Conservation (phyloP, 2,113 vertebrate species). For the Sylvicapra grimmia region DNA sequence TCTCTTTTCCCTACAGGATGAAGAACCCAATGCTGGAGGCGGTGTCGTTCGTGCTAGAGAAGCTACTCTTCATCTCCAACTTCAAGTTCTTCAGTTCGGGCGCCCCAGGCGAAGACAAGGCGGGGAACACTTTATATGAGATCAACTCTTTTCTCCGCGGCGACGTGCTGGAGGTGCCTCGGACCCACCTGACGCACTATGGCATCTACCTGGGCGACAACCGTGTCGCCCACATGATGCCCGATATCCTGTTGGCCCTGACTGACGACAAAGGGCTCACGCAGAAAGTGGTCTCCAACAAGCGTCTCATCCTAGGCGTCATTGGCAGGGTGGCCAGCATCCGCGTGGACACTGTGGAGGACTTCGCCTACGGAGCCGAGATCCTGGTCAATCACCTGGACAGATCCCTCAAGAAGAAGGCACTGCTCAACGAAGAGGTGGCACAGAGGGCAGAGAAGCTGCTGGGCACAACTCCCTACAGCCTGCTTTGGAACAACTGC, state of each 20-base stretch:
- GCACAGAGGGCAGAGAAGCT: conserved; percentile 86
- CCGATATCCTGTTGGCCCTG: conserved; percentile 89
- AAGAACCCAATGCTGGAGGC: conserved; percentile 83
- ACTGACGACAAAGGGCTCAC: conserved; percentile 79
- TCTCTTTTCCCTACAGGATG: conserved; percentile 55
- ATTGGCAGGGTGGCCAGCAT: conserved; percentile 85
- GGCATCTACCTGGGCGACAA: conserved; percentile 94
- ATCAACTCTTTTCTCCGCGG: conserved; percentile 82
- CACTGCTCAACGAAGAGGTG: conserved; percentile 83
- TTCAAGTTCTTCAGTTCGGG: conserved; percentile 76
- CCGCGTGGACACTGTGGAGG: conserved; percentile 91
- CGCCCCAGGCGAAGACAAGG: not conserved
- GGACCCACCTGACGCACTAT: conserved; percentile 90
- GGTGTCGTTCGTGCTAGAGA: conserved; percentile 85
- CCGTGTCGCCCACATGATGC: conserved; percentile 93
- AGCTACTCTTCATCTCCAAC: conserved; percentile 83
- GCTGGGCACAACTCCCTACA: conserved; percentile 85
- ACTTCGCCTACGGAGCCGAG: conserved; percentile 90
- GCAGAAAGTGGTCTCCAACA: conserved; percentile 87
- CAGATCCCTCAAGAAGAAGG: conserved; percentile 66
- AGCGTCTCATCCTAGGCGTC: conserved; percentile 90
- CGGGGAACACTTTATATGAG: conserved; percentile 70
- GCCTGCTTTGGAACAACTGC: conserved; percentile 96
- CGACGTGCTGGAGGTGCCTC: conserved; percentile 91
- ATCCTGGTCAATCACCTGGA: conserved; percentile 89